Evolutionary conservation across 1,140 invertebrate species (phyloP).

Genomic region (Magallana gigas): DNA sequence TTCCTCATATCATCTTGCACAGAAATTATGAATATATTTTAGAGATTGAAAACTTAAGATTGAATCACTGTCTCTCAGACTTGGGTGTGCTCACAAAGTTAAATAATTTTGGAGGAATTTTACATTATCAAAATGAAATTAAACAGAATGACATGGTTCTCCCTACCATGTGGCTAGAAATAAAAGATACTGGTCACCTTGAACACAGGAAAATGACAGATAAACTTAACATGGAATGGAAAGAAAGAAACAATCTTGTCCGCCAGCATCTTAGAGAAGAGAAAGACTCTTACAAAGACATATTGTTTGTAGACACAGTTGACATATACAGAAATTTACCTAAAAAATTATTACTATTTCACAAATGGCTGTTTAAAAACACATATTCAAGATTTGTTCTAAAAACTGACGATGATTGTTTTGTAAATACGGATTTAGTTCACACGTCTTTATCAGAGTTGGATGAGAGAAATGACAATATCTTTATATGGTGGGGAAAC

Average conservation of each 20-base stretch:
- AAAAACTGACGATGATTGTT: conserved; percentile 27
- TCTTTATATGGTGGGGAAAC: conserved; percentile 26
- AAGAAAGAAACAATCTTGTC: not conserved
- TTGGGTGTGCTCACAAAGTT: not conserved
- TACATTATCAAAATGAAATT: not conserved
- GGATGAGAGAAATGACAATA: not conserved
- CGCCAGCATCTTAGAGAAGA: not conserved
- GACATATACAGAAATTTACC: conserved; percentile 15
- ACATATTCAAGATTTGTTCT: not conserved
- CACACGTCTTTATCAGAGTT: not conserved
- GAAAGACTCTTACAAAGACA: not conserved
- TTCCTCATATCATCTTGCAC: not conserved
- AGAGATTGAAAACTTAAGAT: conserved; percentile 7
- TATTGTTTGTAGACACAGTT: conserved; percentile 2
- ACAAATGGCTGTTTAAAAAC: conserved; percentile 1
- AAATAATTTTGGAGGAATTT: not conserved
- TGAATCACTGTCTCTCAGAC: not conserved
- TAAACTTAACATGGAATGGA: not conserved
- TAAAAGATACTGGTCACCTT: not conserved
- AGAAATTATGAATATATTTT: conserved; percentile 2
- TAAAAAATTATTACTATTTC: not conserved
- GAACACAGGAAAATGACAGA: not conserved
- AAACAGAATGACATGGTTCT: not conserved
- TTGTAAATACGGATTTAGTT: not conserved
- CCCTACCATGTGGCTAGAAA: not conserved